Evolutionary conservation across 2,113 vertebrate species (phyloP).

Genomic region (Catagonus wagneri): DNA sequence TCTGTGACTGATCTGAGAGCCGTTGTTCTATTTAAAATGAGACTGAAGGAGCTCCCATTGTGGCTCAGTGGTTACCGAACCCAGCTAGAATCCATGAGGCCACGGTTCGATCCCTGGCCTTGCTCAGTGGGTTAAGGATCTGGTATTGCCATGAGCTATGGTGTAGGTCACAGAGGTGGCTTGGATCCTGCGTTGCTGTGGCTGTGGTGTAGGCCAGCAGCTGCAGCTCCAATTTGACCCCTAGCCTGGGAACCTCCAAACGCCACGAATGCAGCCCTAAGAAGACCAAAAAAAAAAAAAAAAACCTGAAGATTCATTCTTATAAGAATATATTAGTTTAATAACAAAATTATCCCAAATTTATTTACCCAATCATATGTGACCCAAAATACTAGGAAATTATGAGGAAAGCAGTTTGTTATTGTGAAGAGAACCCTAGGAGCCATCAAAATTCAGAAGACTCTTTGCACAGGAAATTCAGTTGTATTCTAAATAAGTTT

Average conservation of each 20-base stretch:
- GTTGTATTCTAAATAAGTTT: background rate
- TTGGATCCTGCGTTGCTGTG: too few relatives aligned
- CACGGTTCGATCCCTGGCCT: too few relatives aligned
- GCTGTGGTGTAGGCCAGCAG: too few relatives aligned
- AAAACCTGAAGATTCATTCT: background rate
- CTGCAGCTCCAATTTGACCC: too few relatives aligned
- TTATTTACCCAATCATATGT: background rate
- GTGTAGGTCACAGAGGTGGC: too few relatives aligned
- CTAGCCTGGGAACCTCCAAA: too few relatives aligned
- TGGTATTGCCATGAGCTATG: too few relatives aligned
- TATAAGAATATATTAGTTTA: background rate
- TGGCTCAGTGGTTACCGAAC: too few relatives aligned
- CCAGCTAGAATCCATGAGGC: too few relatives aligned
- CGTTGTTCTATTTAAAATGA: conserved; percentile 34
- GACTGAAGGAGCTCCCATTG: background rate
- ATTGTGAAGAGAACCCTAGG: background rate
- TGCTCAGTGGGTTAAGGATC: too few relatives aligned
- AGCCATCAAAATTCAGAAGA: background rate
- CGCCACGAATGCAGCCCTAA: too few relatives aligned
- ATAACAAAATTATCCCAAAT: conserved; percentile 24
- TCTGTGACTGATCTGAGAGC: background rate
- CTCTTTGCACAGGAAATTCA: background rate
- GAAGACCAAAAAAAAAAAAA: too few relatives aligned
- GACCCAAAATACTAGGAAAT: background rate
- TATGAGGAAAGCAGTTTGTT: background rate